Evolutionary conservation across 2,797 vertebrate genomes (phyloP).

Genomic region (Mormyrops attenuatus): DNA sequence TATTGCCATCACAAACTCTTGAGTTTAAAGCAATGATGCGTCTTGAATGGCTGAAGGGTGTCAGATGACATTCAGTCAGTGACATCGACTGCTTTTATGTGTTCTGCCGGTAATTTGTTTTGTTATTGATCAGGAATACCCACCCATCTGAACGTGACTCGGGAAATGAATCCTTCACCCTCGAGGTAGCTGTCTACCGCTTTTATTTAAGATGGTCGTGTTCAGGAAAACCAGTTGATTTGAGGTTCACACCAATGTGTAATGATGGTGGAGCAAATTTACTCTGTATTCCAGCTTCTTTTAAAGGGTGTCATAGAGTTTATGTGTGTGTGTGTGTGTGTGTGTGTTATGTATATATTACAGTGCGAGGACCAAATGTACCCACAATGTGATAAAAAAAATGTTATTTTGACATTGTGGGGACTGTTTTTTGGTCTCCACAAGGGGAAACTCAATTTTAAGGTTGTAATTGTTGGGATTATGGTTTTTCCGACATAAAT

Average conservation of each 20-base stretch:
- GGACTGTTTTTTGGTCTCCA: neutral
- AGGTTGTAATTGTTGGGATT: neutral
- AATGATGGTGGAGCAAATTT: neutral
- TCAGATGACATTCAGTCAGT: neutral
- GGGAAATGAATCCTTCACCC: neutral
- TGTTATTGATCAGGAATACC: neutral
- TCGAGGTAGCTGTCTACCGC: neutral
- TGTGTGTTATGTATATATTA: neutral
- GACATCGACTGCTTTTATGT: neutral
- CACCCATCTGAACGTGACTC: neutral
- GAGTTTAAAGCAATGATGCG: neutral
- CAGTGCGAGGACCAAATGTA: neutral
- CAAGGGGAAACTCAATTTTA: neutral
- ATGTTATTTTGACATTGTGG: neutral
- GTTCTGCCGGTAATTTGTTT: neutral
- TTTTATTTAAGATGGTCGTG: neutral
- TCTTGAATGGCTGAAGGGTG: neutral
- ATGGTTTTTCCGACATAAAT: neutral
- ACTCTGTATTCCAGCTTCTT: neutral
- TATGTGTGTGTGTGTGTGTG: neutral
- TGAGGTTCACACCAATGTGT: neutral
- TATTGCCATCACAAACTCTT: neutral
- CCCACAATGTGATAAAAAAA: neutral
- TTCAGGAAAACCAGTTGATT: neutral
- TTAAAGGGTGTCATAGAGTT: neutral